These are phyloP conservation scores for Amblyraja radiata DNA, from an alignment of 2,797 vertebrate genomes.

Conservation along the genomic window DNA sequence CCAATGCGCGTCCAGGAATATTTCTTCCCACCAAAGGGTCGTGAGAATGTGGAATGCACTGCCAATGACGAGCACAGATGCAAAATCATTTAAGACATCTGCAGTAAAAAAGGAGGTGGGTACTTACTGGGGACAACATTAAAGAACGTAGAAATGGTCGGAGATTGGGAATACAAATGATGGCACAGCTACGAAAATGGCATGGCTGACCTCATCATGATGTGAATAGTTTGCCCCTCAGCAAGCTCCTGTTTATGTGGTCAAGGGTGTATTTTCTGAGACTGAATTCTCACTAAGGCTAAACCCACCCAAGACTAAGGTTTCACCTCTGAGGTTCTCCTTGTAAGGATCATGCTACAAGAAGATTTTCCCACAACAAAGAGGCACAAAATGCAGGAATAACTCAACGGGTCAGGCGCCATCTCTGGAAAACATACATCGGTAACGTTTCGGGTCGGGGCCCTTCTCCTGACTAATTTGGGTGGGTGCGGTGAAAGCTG, in stretches of 20 bases:
- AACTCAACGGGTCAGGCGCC: too few species aligned
- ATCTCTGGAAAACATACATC: too few species aligned
- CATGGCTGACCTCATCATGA: background rate
- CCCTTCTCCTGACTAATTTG: too few species aligned
- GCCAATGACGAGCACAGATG: background rate
- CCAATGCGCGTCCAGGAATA: background rate
- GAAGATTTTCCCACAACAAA: background rate
- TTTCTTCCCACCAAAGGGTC: background rate
- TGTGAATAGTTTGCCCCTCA: background rate
- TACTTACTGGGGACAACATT: background rate
- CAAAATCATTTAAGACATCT: constrained; percentile 3
- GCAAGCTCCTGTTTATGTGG: too few species aligned
- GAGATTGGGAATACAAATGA: background rate
- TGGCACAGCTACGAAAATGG: background rate
- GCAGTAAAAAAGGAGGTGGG: background rate
- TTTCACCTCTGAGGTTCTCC: background rate
- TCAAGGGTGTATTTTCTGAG: background rate
- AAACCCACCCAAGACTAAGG: background rate
- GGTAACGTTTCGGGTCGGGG: too few species aligned
- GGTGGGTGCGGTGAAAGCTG: too few species aligned
- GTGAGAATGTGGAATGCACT: background rate
- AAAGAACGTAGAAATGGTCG: background rate
- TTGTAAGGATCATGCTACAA: background rate
- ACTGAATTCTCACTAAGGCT: background rate
- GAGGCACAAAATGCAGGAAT: too few species aligned